Conservation (phyloP, 2,888 invertebrate genomes). For the Exephanes ischioxanthus region DNA sequence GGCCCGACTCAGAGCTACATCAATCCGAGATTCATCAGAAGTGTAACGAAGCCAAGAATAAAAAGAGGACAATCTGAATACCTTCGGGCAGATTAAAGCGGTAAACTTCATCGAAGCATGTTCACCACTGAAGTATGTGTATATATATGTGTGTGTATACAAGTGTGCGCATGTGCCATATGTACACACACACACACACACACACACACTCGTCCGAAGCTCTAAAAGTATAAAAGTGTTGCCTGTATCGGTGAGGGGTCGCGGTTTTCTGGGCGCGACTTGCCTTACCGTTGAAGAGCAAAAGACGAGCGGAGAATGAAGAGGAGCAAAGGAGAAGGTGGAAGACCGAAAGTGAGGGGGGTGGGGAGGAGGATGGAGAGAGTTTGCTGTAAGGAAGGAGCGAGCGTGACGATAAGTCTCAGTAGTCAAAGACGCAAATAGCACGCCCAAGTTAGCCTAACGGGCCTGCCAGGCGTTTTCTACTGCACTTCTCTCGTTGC, state of each 20-base stretch:
- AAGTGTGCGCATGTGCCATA: background rate
- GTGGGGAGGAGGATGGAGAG: slow-evolving; percentile 61
- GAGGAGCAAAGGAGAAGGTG: slow-evolving; percentile 35
- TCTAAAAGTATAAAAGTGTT: background rate
- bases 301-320: slow-evolving; percentile 31
- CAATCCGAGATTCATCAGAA: slow-evolving; percentile 9
- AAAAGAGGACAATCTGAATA: background rate
- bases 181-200: background rate
- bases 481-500: slow-evolving; percentile 53
- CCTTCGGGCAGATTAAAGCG: background rate
- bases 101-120: slow-evolving; percentile 27
- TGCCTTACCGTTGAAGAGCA: slow-evolving; percentile 42
- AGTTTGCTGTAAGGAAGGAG: slow-evolving; percentile 48
- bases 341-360: slow-evolving; percentile 49
- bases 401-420: slow-evolving; percentile 71
- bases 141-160: no score
- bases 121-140: background rate
- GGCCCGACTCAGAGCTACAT: background rate
- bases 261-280: slow-evolving; percentile 16
- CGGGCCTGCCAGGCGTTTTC: slow-evolving; percentile 76
- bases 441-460: slow-evolving; percentile 85
- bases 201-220: background rate
- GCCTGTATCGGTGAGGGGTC: slow-evolving; percentile 11
- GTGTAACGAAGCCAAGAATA: slow-evolving; percentile 10
- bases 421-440: slow-evolving; percentile 84